Evolutionary conservation across 2,888 invertebrate genomes (phyloP).

Genomic region (Dioctria linearis): DNA sequence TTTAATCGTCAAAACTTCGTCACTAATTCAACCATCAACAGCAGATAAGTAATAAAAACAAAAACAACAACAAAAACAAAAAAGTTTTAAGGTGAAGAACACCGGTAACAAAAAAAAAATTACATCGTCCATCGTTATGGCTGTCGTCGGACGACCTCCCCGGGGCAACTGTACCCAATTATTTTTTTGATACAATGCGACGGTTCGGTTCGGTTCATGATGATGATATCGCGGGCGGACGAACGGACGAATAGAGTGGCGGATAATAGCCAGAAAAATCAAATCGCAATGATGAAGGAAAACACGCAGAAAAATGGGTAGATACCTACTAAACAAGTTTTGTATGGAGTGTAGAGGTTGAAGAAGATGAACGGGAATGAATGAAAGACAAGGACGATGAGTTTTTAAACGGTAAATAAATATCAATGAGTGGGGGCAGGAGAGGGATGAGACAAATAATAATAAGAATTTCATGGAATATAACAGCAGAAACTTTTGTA

Average conservation of each 20-base stretch:
- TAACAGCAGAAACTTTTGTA: background rate
- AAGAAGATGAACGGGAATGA: background rate
- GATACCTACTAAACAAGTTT: conserved; percentile 23
- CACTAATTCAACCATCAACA: background rate
- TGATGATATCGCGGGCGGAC: too few species aligned
- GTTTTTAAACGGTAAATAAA: conserved; percentile 22
- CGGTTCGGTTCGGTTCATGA: too few species aligned
- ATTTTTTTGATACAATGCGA: conserved; percentile 3
- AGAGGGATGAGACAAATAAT: conserved; percentile 39
- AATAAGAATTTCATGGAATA: conserved; percentile 30
- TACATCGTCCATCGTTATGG: too few species aligned
- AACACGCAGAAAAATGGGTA: background rate
- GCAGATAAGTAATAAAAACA: too few species aligned
- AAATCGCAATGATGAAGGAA: conserved; percentile 15
- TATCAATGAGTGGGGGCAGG: conserved; percentile 32
- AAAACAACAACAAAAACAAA: too few species aligned
- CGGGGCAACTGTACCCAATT: conserved; percentile 19
- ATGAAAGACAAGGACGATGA: conserved; percentile 40
- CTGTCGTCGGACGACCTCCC: too few species aligned
- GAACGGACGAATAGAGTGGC: too few species aligned
- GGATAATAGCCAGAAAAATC: background rate
- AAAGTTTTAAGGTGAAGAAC: too few species aligned
- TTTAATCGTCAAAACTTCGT: background rate
- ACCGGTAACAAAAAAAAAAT: too few species aligned
- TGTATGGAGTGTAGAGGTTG: background rate